Percentiles rank a stretch among this genome's conserved stretches.
Conservation (phyloP, 2,797 vertebrate genomes). For the Dipus sagitta region DNA sequence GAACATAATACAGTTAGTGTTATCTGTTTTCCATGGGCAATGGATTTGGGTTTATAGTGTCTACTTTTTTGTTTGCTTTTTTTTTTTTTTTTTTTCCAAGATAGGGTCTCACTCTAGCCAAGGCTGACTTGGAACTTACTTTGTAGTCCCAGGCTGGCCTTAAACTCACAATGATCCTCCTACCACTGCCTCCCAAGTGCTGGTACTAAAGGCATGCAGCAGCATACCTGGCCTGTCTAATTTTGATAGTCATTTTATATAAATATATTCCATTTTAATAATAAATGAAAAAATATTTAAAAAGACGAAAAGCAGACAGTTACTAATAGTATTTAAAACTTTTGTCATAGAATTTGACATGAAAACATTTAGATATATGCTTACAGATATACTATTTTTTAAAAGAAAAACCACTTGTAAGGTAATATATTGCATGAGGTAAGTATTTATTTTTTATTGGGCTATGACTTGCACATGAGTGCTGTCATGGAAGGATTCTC, state of each 20-base stretch:
- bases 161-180: no score
- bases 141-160: no score
- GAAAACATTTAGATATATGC: background rate
- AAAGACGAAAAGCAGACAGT: background rate
- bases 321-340: background rate
- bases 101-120: no score
- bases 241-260: slow-evolving; percentile 15
- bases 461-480: background rate
- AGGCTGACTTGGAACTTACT: no score
- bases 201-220: no score
- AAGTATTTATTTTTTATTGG: slow-evolving; percentile 34
- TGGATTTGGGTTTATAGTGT: background rate
- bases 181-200: no score
- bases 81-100: no score
- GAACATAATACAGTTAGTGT: background rate
- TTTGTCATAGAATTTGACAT: slow-evolving; percentile 23
- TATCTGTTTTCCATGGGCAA: background rate
- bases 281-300: slow-evolving; percentile 6
- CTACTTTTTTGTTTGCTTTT: background rate
- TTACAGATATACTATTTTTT: background rate
- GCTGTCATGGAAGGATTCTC: background rate
- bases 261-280: background rate
- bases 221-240: no score
- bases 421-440: background rate
- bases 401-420: background rate